These are phyloP conservation scores for Cybosia mesomella DNA, from an alignment of 2,888 invertebrate species.

Conservation along the genomic window DNA sequence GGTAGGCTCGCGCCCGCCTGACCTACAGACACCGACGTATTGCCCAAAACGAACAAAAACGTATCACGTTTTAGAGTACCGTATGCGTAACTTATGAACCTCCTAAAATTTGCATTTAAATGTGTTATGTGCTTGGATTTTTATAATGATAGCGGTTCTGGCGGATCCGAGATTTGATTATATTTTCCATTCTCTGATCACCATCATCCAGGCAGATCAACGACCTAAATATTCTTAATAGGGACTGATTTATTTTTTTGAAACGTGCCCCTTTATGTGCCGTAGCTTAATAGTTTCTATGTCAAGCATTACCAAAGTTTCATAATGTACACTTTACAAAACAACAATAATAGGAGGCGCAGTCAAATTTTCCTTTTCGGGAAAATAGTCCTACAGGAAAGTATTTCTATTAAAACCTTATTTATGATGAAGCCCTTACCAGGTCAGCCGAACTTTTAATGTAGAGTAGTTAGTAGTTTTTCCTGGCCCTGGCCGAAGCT, in stretches of 20 bases:
- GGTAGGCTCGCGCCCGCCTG: slow-evolving; percentile 79
- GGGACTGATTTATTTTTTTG: neutral
- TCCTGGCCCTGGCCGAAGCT: too few relatives aligned
- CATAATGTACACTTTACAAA: too few relatives aligned
- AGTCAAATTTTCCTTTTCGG: too few relatives aligned
- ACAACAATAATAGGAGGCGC: too few relatives aligned
- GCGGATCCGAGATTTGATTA: neutral
- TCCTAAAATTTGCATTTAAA: slow-evolving; percentile 18
- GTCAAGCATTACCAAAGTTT: neutral
- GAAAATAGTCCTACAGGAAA: too few relatives aligned
- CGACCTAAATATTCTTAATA: neutral
- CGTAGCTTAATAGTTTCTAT: neutral
- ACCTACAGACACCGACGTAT: slow-evolving; percentile 80
- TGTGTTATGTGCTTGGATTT: slow-evolving; percentile 13
- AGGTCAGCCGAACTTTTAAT: too few relatives aligned
- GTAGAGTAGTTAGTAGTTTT: too few relatives aligned
- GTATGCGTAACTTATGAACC: slow-evolving; percentile 24
- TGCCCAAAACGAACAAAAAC: slow-evolving; percentile 70
- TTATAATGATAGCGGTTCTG: slow-evolving; percentile 15
- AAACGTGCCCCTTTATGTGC: neutral
- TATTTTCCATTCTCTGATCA: neutral
- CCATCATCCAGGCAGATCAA: neutral
- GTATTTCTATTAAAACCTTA: too few relatives aligned
- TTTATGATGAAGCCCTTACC: too few relatives aligned
- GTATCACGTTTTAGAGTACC: slow-evolving; percentile 56